A percentile compares a stretch with the other conserved stretches of the same genome.
phyloP scores from a whole-genome alignment of 2,888 invertebrate genomes.

The Eristalis tenax region DNA sequence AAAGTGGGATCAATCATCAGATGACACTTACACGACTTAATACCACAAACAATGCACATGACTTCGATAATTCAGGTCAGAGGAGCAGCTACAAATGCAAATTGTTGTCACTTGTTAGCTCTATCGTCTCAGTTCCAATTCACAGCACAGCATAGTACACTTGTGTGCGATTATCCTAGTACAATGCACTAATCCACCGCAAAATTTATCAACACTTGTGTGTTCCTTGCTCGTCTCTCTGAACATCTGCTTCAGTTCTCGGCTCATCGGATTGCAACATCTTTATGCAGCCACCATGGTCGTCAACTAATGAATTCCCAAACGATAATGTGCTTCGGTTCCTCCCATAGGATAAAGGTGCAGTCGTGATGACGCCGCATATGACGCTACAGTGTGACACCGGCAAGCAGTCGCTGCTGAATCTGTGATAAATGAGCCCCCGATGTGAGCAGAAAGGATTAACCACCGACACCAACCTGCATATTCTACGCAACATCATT shows the following conservation, averaged over 20 bases:
- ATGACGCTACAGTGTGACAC: slow-evolving; percentile 32
- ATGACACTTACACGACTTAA: too few species aligned
- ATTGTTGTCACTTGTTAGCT: slow-evolving; percentile 36
- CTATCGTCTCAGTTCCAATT: slow-evolving; percentile 26
- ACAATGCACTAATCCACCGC: slow-evolving; percentile 23
- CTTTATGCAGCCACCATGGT: slow-evolving; percentile 23
- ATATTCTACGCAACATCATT: slow-evolving; percentile 6
- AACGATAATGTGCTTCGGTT: slow-evolving; percentile 30
- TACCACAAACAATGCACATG: neutral
- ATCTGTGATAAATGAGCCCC: slow-evolving; percentile 51
- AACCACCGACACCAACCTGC: slow-evolving; percentile 22
- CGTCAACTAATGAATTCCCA: slow-evolving; percentile 49
- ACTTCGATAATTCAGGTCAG: neutral
- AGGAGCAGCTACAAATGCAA: neutral
- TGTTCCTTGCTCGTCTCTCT: neutral
- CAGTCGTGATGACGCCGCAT: neutral
- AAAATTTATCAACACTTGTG: slow-evolving; percentile 19
- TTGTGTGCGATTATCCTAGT: neutral
- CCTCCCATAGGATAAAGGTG: slow-evolving; percentile 6
- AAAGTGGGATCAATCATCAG: too few species aligned
- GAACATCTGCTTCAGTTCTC: neutral
- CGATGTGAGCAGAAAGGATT: slow-evolving; percentile 52
- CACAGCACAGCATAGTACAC: neutral
- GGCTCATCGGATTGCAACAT: slow-evolving; percentile 17
- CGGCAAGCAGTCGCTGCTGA: slow-evolving; percentile 46